A percentile compares a stretch with the other conserved stretches of the same genome.
phyloP scores from a whole-genome alignment of 2,113 vertebrate species.

The Orcinus orca region DNA sequence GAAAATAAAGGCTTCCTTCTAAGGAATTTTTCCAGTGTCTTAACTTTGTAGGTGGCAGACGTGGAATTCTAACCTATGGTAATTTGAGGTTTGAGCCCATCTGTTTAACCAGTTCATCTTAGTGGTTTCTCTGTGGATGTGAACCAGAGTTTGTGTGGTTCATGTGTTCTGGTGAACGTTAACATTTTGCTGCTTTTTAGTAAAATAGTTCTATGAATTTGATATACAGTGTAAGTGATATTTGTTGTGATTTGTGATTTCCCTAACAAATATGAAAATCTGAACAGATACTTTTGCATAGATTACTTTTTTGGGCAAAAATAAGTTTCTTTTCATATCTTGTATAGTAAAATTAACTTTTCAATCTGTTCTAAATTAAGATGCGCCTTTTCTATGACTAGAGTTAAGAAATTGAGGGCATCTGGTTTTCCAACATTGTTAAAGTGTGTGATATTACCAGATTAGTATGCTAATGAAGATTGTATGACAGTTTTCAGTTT shows the following conservation, averaged over 20 bases:
- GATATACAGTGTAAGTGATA: not conserved
- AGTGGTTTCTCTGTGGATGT: not conserved
- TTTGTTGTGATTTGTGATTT: slow-evolving; percentile 1
- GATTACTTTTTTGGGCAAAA: not conserved
- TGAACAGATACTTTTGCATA: not conserved
- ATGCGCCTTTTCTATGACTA: not conserved
- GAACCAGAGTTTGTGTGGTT: not conserved
- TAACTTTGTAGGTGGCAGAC: not conserved
- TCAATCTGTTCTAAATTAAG: not conserved
- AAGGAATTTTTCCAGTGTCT: not conserved
- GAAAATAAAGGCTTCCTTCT: not conserved
- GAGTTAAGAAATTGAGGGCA: not conserved
- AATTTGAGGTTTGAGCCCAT: not conserved
- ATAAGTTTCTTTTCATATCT: not conserved
- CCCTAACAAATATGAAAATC: not conserved
- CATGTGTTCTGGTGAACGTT: not conserved
- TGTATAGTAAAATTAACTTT: slow-evolving; percentile 25
- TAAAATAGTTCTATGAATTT: not conserved
- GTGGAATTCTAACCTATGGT: not conserved
- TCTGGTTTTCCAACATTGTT: not conserved
- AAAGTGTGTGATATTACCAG: not conserved
- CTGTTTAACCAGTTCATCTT: not conserved
- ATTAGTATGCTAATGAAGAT: not conserved
- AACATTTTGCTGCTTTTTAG: not conserved
- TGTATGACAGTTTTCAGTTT: not conserved